Percentiles rank a stretch among this genome's conserved stretches.
Evolutionary conservation across 2,113 vertebrate species (phyloP).

Genomic region (Carassius carassius): DNA sequence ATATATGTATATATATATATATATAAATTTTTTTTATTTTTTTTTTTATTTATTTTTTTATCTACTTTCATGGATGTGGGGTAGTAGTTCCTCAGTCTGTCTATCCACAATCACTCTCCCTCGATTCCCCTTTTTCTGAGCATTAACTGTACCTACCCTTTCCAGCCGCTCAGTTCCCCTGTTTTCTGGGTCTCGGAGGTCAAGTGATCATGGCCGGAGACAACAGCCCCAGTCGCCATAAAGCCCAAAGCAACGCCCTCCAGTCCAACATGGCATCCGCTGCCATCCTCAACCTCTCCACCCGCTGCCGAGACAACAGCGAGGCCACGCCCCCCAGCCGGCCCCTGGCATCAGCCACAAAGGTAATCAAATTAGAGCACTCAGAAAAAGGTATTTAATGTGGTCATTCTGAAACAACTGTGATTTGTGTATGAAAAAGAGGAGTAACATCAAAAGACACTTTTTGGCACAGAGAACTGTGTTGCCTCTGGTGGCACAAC

Average conservation of each 20-base stretch:
- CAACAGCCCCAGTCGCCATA: slow-evolving; percentile 88
- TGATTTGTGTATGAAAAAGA: slow-evolving; percentile 77
- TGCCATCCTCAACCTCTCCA: slow-evolving; percentile 99
- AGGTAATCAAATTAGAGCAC: slow-evolving; percentile 87
- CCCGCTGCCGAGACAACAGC: slow-evolving; percentile 93
- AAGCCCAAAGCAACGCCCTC: slow-evolving; percentile 88
- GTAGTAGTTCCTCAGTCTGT: slow-evolving; percentile 69
- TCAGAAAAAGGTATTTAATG: slow-evolving; percentile 75
- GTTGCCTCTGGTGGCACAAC: slow-evolving; percentile 70
- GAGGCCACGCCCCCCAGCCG: slow-evolving; percentile 84
- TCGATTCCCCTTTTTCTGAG: neutral
- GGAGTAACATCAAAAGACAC: slow-evolving; percentile 75
- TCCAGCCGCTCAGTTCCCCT: slow-evolving; percentile 89
- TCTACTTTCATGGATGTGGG: neutral
- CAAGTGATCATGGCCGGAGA: slow-evolving; percentile 86
- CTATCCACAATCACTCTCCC: slow-evolving; percentile 36
- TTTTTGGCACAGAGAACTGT: slow-evolving; percentile 72
- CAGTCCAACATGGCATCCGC: slow-evolving; percentile 89
- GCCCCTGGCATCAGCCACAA: slow-evolving; percentile 93
- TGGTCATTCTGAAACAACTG: slow-evolving; percentile 75
- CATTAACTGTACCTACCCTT: neutral
- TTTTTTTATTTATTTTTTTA: slow-evolving; percentile 66
- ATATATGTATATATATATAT: too few species aligned
- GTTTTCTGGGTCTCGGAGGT: slow-evolving; percentile 87
- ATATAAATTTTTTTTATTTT: too few species aligned